Conservation (phyloP, 1,140 invertebrate genomes). For the Tyrophagus putrescentiae region DNA sequence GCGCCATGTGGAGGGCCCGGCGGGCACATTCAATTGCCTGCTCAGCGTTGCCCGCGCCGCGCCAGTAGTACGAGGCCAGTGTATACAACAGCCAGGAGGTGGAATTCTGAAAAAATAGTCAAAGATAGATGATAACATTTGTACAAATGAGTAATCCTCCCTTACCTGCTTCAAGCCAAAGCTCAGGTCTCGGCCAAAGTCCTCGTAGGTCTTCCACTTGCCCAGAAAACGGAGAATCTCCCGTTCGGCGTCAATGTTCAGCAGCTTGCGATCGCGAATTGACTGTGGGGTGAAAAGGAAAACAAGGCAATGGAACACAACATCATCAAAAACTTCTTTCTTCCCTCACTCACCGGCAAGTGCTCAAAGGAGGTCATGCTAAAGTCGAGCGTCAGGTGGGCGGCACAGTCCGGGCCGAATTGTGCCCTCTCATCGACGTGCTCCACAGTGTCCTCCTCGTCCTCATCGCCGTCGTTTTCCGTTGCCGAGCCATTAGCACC, state of each 20-base stretch:
- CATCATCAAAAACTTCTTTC: not conserved
- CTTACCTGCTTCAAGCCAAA: slow-evolving; percentile 9
- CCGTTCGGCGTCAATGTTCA: slow-evolving; percentile 16
- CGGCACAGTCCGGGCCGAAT: slow-evolving; percentile 48
- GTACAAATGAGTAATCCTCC: not conserved
- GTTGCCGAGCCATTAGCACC: slow-evolving; percentile 4
- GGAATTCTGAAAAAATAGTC: slow-evolving; percentile 40
- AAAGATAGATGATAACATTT: slow-evolving; percentile 10
- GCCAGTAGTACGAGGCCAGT: slow-evolving; percentile 68
- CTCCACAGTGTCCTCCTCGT: slow-evolving; percentile 3
- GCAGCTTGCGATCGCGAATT: slow-evolving; percentile 4
- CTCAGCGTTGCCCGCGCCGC: slow-evolving; percentile 56
- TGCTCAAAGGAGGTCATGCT: slow-evolving; percentile 66
- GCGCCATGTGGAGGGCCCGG: slow-evolving; percentile 57
- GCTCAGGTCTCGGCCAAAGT: not conserved
- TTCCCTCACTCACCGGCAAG: slow-evolving; percentile 44
- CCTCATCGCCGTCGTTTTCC: slow-evolving; percentile 16
- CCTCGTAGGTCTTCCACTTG: slow-evolving; percentile 2
- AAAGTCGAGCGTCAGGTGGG: slow-evolving; percentile 48
- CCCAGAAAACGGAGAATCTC: not conserved
- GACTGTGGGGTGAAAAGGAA: slow-evolving; percentile 6
- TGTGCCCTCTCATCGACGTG: not conserved
- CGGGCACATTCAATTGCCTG: slow-evolving; percentile 65
- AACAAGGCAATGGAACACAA: not conserved
- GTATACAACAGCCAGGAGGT: slow-evolving; percentile 71